Conservation (phyloP, 1,140 invertebrate species). For the Popillia japonica region DNA sequence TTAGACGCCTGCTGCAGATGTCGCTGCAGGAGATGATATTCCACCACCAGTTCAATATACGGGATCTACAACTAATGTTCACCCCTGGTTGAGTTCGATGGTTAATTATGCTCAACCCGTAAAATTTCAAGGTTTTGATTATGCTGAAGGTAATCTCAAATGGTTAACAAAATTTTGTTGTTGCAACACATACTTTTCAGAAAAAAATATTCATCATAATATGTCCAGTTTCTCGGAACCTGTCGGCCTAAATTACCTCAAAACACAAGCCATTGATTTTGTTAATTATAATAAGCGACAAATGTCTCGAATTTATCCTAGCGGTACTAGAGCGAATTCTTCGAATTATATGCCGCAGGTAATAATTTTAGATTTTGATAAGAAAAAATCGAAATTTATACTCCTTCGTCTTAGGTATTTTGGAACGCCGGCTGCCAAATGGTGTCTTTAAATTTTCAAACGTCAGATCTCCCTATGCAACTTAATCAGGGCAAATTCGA, state of each 20-base stretch:
- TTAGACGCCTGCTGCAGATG: constrained; percentile 51
- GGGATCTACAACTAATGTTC: constrained; percentile 97
- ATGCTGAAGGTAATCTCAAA: constrained; percentile 95
- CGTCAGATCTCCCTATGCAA: constrained; percentile 98
- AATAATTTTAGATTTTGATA: no score
- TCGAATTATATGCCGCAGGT: constrained; percentile 99
- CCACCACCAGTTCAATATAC: constrained; percentile 83
- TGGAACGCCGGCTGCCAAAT: constrained; percentile 95
- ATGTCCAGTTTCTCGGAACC: constrained; percentile 99
- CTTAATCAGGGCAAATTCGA: constrained; percentile 99
- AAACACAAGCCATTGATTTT: constrained; percentile 96
- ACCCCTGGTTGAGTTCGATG: constrained; percentile 98
- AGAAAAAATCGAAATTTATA: no score
- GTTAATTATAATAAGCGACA: constrained; percentile 99
- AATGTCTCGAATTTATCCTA: constrained; percentile 98
- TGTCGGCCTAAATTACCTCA: constrained; percentile 92
- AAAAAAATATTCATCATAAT: constrained; percentile 94
- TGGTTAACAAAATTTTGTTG: no score
- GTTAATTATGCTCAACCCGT: constrained; percentile 99
- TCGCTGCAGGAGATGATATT: constrained; percentile 71
- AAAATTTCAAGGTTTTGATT: constrained; percentile 98
- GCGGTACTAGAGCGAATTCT: constrained; percentile 97
- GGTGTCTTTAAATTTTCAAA: constrained; percentile 99
- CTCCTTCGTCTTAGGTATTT: constrained; percentile 71
- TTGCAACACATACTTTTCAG: no score